Conservation (phyloP, 2,888 invertebrate genomes). For the Ganaspis brasiliensis region DNA sequence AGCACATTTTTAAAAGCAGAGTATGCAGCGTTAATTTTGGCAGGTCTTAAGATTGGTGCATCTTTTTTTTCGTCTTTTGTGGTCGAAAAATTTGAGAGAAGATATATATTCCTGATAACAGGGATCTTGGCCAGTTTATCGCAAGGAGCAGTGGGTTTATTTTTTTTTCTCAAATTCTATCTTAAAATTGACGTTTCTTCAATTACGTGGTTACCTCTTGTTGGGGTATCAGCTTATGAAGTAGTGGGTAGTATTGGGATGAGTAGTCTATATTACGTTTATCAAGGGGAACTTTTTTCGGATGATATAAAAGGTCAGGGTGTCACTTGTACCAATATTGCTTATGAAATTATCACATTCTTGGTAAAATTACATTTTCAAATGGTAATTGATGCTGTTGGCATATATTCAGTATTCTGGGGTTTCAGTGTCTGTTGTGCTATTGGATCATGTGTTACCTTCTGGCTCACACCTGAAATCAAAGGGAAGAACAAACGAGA, state of each 20-base stretch:
- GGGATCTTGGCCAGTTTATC: conserved; percentile 83
- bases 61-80: conserved; percentile 83
- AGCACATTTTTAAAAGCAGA: conserved; percentile 81
- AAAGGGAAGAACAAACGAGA: conserved; percentile 84
- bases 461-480: conserved; percentile 83
- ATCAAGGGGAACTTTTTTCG: conserved; percentile 86
- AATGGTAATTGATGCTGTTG: conserved; percentile 82
- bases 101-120: conserved; percentile 84
- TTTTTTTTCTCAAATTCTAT: conserved; percentile 82
- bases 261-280: conserved; percentile 85
- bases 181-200: conserved; percentile 81
- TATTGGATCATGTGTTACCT: conserved; percentile 82
- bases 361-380: conserved; percentile 84
- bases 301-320: conserved; percentile 85
- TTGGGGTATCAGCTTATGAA: conserved; percentile 84
- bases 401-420: conserved; percentile 83
- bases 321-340: conserved; percentile 84
- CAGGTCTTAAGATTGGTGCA: conserved; percentile 82
- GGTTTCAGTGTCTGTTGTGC: conserved; percentile 78
- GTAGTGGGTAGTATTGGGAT: conserved; percentile 85
- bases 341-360: conserved; percentile 84
- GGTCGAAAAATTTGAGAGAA: conserved; percentile 85
- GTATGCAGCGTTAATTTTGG: conserved; percentile 82
- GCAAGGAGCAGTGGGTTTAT: conserved; percentile 82
- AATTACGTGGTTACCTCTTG: conserved; percentile 83